Percentiles rank a stretch among this genome's conserved stretches.
These are phyloP conservation scores for Lypha dubia DNA, from an alignment of 2,888 invertebrate genomes.

Conservation along the genomic window DNA sequence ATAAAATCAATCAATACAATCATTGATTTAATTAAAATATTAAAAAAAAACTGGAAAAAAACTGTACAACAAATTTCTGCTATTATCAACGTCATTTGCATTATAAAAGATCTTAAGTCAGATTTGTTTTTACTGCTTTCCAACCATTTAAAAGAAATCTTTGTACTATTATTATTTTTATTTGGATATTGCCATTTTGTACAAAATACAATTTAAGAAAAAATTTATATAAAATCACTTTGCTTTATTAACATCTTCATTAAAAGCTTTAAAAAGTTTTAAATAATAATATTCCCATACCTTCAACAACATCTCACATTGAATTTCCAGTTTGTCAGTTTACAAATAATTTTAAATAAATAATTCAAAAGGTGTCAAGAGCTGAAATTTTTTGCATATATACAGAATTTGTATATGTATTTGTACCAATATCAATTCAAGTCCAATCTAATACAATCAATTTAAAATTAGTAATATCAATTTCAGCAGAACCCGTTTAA, in stretches of 20 bases:
- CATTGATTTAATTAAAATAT: too few species aligned
- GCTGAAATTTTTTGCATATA: constrained; percentile 1
- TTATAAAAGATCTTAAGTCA: too few species aligned
- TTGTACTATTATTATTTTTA: too few species aligned
- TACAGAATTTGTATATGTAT: neutral
- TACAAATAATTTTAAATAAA: constrained; percentile 47
- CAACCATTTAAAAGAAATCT: too few species aligned
- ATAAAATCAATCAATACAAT: too few species aligned
- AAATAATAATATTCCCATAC: constrained; percentile 12
- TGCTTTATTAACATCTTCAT: constrained; percentile 27
- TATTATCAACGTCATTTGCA: too few species aligned
- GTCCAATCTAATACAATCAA: constrained; percentile 50
- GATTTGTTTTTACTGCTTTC: too few species aligned
- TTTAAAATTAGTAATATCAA: constrained; percentile 53
- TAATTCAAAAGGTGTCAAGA: constrained; percentile 50
- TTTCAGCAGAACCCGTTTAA: constrained; percentile 62
- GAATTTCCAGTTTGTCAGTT: constrained; percentile 46
- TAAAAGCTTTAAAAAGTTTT: constrained; percentile 4
- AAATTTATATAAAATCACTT: neutral
- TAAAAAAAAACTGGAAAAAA: too few species aligned
- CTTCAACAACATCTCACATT: constrained; percentile 37
- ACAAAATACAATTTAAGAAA: neutral
- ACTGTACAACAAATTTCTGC: too few species aligned
- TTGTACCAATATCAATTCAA: constrained; percentile 27
- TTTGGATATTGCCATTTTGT: too few species aligned